These are phyloP conservation scores for Periparus ater DNA, from an alignment of 2,797 vertebrate genomes.

Conservation along the genomic window DNA sequence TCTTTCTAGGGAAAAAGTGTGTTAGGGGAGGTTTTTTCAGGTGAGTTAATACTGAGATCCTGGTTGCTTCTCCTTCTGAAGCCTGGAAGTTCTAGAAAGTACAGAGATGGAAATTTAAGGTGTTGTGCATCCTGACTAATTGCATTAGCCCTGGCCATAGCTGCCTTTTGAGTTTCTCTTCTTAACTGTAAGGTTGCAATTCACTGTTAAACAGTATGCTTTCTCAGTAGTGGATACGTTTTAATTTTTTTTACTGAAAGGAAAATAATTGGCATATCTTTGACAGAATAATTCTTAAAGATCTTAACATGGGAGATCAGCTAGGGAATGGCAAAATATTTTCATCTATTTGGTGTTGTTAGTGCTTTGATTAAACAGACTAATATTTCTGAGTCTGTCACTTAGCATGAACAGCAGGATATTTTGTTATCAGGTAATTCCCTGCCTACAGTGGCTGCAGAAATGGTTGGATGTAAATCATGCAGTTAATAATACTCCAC, in stretches of 20 bases:
- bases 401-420: slow-evolving; percentile 50
- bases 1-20: background rate
- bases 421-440: slow-evolving; percentile 60
- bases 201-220: background rate
- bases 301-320: slow-evolving; percentile 15
- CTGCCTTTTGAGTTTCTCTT: background rate
- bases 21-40: background rate
- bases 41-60: background rate
- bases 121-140: background rate
- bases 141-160: background rate
- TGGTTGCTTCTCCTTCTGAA: background rate
- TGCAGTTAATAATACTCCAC: slow-evolving; percentile 6
- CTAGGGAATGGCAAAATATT: slow-evolving; percentile 54
- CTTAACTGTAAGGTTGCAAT: background rate
- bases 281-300: slow-evolving; percentile 10
- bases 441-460: slow-evolving; percentile 22
- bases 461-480: slow-evolving; percentile 31
- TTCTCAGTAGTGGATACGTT: background rate
- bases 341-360: slow-evolving; percentile 5
- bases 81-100: background rate
- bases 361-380: slow-evolving; percentile 52
- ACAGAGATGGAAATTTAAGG: background rate
- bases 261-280: slow-evolving; percentile 45
- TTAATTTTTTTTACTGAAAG: background rate
- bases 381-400: slow-evolving; percentile 53